A percentile compares a stretch with the other conserved stretches of the same genome.
Conservation (phyloP, 2,113 vertebrate genomes). For the Aleadryas rufinucha region DNA sequence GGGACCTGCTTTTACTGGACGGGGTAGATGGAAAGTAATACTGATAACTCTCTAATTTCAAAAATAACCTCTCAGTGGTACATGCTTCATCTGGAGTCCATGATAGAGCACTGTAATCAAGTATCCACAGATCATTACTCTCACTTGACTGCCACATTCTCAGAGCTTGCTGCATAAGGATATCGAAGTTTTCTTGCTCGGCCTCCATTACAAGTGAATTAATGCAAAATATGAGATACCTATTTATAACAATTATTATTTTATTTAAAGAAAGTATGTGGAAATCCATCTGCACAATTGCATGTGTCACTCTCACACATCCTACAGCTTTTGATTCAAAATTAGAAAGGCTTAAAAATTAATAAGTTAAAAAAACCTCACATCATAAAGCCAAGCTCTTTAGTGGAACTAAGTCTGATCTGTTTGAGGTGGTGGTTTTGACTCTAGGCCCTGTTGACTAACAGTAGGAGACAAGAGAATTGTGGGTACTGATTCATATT, state of each 20-base stretch:
- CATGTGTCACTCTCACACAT: slow-evolving; percentile 48
- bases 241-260: slow-evolving; percentile 41
- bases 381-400: neutral
- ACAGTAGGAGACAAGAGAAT: neutral
- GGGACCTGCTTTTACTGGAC: neutral
- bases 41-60: neutral
- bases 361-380: neutral
- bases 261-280: slow-evolving; percentile 40
- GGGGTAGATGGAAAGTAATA: neutral
- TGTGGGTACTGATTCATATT: neutral
- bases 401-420: neutral
- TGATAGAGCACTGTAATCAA: neutral
- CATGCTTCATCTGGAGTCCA: neutral
- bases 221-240: neutral
- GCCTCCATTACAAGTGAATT: neutral
- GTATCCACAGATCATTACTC: neutral
- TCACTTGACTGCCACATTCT: neutral
- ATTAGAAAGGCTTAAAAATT: slow-evolving; percentile 32
- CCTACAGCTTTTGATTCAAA: slow-evolving; percentile 43
- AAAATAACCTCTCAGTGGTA: neutral
- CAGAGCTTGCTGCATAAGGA: neutral
- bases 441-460: neutral
- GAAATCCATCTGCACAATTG: slow-evolving; percentile 45
- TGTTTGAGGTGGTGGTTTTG: neutral
- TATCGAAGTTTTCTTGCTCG: neutral